Conservation (phyloP, 1,140 invertebrate genomes). For the Zaprionus taronus region DNA sequence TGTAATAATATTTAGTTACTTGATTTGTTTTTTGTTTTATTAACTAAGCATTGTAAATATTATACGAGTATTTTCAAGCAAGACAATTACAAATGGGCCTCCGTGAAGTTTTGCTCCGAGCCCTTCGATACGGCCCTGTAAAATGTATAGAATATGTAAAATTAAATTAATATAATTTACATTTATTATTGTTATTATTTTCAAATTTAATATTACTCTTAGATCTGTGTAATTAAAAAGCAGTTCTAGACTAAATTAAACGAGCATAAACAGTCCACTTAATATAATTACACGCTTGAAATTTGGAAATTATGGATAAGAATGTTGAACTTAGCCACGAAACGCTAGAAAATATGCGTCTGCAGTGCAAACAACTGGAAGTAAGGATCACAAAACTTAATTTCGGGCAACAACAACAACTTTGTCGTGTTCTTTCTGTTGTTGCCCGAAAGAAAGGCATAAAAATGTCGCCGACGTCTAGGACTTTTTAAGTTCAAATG, state of each 20-base stretch:
- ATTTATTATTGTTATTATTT: no score
- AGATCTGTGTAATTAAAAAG: neutral
- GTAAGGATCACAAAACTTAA: constrained; percentile 41
- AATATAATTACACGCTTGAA: constrained; percentile 32
- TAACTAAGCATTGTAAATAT: no score
- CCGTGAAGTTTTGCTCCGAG: no score
- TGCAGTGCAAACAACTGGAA: constrained; percentile 63
- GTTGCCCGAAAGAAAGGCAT: constrained; percentile 41
- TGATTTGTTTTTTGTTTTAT: no score
- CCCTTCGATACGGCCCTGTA: no score
- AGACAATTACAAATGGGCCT: no score
- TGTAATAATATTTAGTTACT: no score
- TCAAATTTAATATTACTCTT: neutral
- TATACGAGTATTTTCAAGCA: no score
- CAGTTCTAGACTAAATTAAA: neutral
- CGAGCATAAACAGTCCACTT: neutral
- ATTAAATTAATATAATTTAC: no score
- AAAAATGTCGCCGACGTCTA: constrained; percentile 59
- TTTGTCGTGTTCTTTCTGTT: neutral
- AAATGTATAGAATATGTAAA: no score
- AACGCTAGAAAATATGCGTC: constrained; percentile 44
- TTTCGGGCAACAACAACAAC: constrained; percentile 28
- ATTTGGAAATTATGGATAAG: neutral
- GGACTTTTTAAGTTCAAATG: constrained; percentile 67
- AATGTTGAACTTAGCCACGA: neutral